Evolutionary conservation across 2,888 invertebrate genomes (phyloP).

Genomic region (Chymomyza procnemis): DNA sequence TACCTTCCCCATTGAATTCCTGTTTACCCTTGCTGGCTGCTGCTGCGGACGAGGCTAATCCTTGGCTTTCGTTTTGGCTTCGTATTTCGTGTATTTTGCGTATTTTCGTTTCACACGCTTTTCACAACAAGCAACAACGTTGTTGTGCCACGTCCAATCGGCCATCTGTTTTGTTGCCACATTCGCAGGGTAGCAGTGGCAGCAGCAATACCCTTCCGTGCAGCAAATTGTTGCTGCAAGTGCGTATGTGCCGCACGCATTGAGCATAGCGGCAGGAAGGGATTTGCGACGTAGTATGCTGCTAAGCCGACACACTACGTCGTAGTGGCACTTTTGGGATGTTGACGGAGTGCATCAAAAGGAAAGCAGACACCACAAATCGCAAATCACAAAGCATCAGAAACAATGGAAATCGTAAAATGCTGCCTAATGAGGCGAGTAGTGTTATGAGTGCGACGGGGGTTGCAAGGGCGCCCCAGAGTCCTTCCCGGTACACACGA

Average conservation of each 20-base stretch:
- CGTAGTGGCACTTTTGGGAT: not conserved
- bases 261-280: slow-evolving; percentile 8
- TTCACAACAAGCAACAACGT: slow-evolving; percentile 59
- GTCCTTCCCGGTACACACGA: not conserved
- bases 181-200: slow-evolving; percentile 33
- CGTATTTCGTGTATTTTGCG: slow-evolving; percentile 38
- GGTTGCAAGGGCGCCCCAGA: not conserved
- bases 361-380: not conserved
- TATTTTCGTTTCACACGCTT: slow-evolving; percentile 54
- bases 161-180: slow-evolving; percentile 59
- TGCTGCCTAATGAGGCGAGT: not conserved
- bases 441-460: not conserved
- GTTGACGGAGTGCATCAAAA: not conserved
- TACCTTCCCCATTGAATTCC: slow-evolving; percentile 28
- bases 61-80: not conserved
- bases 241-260: not conserved
- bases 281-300: not conserved
- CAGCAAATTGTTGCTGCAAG: slow-evolving; percentile 6
- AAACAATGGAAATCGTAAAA: not conserved
- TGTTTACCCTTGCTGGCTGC: slow-evolving; percentile 5
- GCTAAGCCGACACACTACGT: not conserved
- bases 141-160: slow-evolving; percentile 27
- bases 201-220: slow-evolving; percentile 14
- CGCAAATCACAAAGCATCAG: not conserved
- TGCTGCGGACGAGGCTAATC: not conserved